phyloP scores from a whole-genome alignment of 2,113 vertebrate genomes.

The Mirounga angustirostris region DNA sequence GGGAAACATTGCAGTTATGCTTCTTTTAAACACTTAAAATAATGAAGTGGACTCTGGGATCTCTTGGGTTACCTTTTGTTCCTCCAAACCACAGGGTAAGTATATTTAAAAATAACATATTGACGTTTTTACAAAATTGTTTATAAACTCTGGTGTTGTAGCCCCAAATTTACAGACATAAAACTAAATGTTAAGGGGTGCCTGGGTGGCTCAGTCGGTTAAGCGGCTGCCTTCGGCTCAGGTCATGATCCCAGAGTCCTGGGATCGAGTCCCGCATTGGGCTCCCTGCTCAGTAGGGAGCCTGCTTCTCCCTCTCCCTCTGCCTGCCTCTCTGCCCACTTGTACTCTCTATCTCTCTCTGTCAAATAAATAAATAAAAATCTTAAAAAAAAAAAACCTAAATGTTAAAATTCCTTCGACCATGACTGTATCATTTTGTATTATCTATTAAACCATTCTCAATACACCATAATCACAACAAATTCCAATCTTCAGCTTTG shows the following conservation, averaged over 20 bases:
- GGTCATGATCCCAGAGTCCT: no score
- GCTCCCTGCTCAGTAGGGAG: no score
- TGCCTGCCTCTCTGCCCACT: no score
- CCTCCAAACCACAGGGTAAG: background rate
- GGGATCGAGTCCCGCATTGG: no score
- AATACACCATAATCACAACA: slow-evolving; percentile 58
- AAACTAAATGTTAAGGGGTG: slow-evolving; percentile 68
- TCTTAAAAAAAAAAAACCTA: slow-evolving; percentile 58
- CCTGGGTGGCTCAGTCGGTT: no score
- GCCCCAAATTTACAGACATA: slow-evolving; percentile 81
- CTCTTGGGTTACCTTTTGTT: slow-evolving; percentile 53
- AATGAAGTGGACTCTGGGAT: slow-evolving; percentile 7
- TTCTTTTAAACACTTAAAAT: slow-evolving; percentile 72
- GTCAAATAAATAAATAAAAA: no score
- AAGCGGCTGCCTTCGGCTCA: no score
- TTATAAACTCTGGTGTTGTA: slow-evolving; percentile 65
- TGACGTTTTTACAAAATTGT: slow-evolving; percentile 80
- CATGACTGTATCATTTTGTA: slow-evolving; percentile 81
- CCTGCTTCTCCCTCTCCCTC: no score
- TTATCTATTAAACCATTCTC: slow-evolving; percentile 70
- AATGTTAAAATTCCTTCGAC: slow-evolving; percentile 79
- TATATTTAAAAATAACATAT: slow-evolving; percentile 74
- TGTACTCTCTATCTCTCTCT: no score
- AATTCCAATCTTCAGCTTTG: slow-evolving; percentile 67
- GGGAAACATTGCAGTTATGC: slow-evolving; percentile 60